Evolutionary conservation across 2,797 vertebrate genomes (phyloP).

Genomic region (Somateria mollissima): DNA sequence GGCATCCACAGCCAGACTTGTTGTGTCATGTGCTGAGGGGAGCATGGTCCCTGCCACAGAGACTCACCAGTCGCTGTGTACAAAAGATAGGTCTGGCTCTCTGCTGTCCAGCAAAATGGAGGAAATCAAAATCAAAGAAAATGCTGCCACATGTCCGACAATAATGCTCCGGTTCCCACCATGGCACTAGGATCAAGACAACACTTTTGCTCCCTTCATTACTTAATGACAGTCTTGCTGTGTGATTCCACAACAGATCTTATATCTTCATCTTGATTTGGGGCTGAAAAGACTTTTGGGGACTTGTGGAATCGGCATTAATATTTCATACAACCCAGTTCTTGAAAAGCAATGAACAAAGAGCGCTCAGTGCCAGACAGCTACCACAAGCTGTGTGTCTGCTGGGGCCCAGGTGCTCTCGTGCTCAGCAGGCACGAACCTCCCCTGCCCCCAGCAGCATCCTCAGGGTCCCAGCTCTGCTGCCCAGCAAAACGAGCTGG

Average conservation of each 20-base stretch:
- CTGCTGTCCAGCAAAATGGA: neutral
- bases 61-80: fast-evolving
- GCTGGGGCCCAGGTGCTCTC: neutral
- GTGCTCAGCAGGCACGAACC: neutral
- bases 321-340: neutral
- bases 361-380: neutral
- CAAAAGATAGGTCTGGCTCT: neutral
- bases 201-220: neutral
- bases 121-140: neutral
- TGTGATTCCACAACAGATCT: neutral
- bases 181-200: neutral
- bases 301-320: neutral
- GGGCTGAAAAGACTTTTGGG: neutral
- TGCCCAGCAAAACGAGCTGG: neutral
- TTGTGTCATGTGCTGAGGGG: neutral
- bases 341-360: neutral
- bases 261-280: neutral
- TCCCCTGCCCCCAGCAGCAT: neutral
- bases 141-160: neutral
- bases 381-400: fast-evolving
- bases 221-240: neutral
- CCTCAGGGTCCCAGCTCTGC: fast-evolving
- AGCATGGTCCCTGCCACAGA: neutral
- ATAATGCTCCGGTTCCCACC: neutral
- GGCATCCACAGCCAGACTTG: fast-evolving